Conservation (phyloP, 2,797 vertebrate genomes). For the Alcedo quadribrachys region DNA sequence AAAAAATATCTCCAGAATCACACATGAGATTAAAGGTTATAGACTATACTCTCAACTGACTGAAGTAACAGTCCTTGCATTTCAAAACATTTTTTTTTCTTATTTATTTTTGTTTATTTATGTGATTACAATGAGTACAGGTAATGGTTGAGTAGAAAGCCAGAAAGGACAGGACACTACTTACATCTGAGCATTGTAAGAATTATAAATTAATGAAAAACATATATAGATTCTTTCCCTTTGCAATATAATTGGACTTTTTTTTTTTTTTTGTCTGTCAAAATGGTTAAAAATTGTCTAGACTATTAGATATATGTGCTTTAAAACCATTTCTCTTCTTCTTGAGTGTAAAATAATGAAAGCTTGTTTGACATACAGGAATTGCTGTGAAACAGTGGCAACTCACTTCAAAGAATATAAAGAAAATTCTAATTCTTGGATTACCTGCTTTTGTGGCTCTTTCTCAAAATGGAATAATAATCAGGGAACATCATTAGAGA, state of each 20-base stretch:
- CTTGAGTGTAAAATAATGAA: constrained; percentile 7
- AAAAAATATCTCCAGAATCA: constrained; percentile 65
- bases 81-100: constrained; percentile 47
- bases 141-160: constrained; percentile 13
- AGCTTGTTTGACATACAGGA: constrained; percentile 4
- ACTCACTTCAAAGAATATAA: constrained; percentile 54
- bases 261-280: constrained; percentile 30
- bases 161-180: constrained; percentile 5
- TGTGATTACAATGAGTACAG: background rate
- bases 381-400: constrained; percentile 32
- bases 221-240: constrained; percentile 9
- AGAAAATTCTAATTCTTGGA: constrained; percentile 44
- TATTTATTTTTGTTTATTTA: constrained; percentile 40
- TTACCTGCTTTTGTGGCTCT: constrained; percentile 24
- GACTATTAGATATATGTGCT: background rate
- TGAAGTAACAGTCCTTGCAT: constrained; percentile 52
- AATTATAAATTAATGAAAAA: background rate
- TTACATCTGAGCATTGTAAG: constrained; percentile 44
- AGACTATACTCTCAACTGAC: constrained; percentile 44
- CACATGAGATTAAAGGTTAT: constrained; percentile 44
- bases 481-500: background rate
- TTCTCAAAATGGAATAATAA: constrained; percentile 57
- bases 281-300: background rate
- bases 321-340: constrained; percentile 2
- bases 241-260: constrained; percentile 10